Base-by-base conservation (phyloP, 2,888 invertebrate species). In the Drosophila diplacantha region DNA sequence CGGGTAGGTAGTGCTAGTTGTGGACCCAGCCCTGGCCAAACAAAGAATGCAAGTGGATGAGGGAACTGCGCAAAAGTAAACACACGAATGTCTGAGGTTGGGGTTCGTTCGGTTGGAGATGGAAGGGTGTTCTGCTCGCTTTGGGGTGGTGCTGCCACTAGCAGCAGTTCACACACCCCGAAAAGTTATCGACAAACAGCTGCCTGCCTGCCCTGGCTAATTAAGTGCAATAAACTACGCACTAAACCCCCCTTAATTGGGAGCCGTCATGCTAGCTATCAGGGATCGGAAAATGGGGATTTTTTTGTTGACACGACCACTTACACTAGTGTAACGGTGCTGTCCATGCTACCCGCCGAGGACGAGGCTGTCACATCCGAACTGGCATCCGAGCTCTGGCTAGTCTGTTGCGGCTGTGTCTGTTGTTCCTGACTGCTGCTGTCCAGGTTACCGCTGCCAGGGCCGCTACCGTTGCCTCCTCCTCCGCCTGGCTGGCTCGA, bases 291-390 rank as follows among this genome's bases (percentile, higher is more conserved):
- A 8, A 29, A 31, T 46, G 44, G 29, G 44, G 18, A 44, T 18
- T 18, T 29, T 2, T 44, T 5, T 46, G 29, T 29, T 29, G 44
- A 35, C 60, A 51, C 49, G 50, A 44, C 61, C 63, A 82, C 80
- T 77, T 70, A 79, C 79, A 83, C 73, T 39, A 63, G 32, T 31
- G 76, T 67, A 11, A 57, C 52, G 49, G 67, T 78, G 54, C 59
- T 69, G 5, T 86, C 86, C 74, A 74, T 57, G 54, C 63, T 74
- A 29, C 53, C 71, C 71, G 59, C 71, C 60, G 70, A 71, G 32
- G 75, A 60, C 38, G 70, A 22, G 24, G 69, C 41, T 51, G 64
- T 39, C 51, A 41, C 69, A 56, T 58, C 55, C 29, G 29, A 46
- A 64, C 31, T 47, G 34, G 55, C 56, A 44, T 73, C 67, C 31